Conservation (phyloP, 2,113 vertebrate species). For the Dromiciops gliroides region DNA sequence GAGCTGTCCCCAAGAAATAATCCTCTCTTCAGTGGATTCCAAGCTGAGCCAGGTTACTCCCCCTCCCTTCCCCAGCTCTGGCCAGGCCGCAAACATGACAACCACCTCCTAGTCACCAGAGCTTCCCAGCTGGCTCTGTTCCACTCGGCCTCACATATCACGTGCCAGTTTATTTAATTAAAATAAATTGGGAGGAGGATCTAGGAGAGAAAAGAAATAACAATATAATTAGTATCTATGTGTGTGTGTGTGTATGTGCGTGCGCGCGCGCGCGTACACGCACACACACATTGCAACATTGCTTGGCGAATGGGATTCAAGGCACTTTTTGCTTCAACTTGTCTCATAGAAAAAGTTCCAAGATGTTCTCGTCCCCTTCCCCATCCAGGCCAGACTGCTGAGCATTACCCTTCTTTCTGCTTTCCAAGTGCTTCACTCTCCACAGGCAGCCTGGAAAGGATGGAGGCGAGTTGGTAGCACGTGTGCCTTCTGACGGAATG, state of each 20-base stretch:
- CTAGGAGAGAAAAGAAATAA: conserved; percentile 39
- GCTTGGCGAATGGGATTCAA: not conserved
- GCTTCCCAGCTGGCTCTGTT: conserved; percentile 66
- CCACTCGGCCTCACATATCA: conserved; percentile 71
- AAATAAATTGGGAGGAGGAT: conserved; percentile 51
- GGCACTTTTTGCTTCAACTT: not conserved
- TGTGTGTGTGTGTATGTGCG: too few relatives aligned
- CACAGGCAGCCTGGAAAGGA: not conserved
- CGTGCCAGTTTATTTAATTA: conserved; percentile 72
- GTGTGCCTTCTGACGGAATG: not conserved
- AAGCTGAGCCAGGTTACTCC: not conserved
- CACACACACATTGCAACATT: not conserved
- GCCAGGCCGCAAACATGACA: conserved; percentile 54
- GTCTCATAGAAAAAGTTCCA: not conserved
- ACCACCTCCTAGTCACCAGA: not conserved
- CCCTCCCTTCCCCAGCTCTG: conserved; percentile 37
- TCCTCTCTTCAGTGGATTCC: not conserved
- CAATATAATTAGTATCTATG: conserved; percentile 57
- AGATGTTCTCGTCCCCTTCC: not conserved
- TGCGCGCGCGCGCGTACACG: too few relatives aligned
- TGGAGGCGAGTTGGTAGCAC: not conserved
- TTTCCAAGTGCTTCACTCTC: not conserved
- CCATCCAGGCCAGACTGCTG: not conserved
- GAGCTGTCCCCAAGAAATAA: conserved; percentile 28
- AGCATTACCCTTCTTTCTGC: not conserved